Evolutionary conservation across 2,797 vertebrate genomes (phyloP), one percentile per base, ranked within the genome.

Genomic region (Parauchenoglanis ngamensis): DNA sequence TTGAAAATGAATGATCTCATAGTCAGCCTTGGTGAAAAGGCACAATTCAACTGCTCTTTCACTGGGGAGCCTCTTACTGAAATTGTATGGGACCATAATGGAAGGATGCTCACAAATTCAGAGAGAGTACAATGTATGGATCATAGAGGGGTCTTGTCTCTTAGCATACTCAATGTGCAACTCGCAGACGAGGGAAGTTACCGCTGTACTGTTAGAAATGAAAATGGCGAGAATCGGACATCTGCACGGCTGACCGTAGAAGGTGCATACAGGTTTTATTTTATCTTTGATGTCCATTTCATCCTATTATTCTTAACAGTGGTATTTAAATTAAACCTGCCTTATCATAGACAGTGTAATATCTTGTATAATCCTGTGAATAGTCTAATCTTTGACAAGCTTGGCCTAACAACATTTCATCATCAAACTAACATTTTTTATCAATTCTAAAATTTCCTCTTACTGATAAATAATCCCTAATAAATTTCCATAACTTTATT

Each of bases 401-500:
- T 91, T 92, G 10, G 89, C 90, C 92, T 96, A 95, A 96, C 91
- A 89, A 89, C 94, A 94, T 94, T 90, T 85, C 35, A 88, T 89
- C 93, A 94, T 93, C 92, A 83, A 90, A 95, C 94, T 96, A 94
- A 95, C 88, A 25, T 80, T 80, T 85, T 90, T 92, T 75, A 92
- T 92, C 85, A 90, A 85, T 91, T 85, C 87, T 88, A 88, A 92
- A 90, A 68, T 92, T 89, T 89, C 89, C 88, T 93, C 84, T 88
- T 89, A 90, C 87, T 94, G 94, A 94, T 90, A 89, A 89, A 89
- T 89, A 92, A 92, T 94, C 93, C 93, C 92, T 95, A 96, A 95
- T 95, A 88, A 90, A 96, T 96, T 92, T 96, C 93, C 96, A 95
- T 97, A 96, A 97, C 96, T 98, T 97, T 97, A 98, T 98, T 97